phyloP scores from a whole-genome alignment of 2,113 vertebrate genomes.

The Menura novaehollandiae region DNA sequence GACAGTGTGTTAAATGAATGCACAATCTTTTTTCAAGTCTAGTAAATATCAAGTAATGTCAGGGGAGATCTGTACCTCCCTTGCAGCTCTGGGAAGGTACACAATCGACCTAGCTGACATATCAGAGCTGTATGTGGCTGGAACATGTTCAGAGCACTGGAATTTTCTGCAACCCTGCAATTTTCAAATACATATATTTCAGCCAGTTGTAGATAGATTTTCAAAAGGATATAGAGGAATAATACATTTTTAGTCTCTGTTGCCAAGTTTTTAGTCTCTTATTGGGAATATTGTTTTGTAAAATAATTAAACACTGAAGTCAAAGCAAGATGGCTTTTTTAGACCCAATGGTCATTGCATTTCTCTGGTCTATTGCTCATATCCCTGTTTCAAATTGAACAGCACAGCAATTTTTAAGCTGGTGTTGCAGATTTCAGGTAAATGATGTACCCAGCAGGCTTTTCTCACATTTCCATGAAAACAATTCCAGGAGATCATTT shows the following conservation, averaged over 20 bases:
- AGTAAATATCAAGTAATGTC: neutral
- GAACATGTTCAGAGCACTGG: neutral
- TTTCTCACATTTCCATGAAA: neutral
- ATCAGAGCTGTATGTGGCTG: neutral
- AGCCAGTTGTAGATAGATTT: neutral
- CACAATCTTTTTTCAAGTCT: neutral
- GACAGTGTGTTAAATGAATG: neutral
- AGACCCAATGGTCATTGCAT: neutral
- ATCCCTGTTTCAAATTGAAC: neutral
- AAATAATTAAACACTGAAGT: neutral
- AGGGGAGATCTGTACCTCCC: neutral
- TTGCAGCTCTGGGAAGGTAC: neutral
- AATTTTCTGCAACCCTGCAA: neutral
- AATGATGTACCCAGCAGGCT: neutral
- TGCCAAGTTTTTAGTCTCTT: conserved; percentile 9
- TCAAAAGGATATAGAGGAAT: neutral
- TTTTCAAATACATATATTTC: neutral
- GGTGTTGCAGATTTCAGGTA: neutral
- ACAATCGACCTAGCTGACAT: neutral
- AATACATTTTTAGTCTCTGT: neutral
- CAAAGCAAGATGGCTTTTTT: neutral
- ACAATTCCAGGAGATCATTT: neutral
- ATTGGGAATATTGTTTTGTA: neutral
- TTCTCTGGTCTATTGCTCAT: neutral
- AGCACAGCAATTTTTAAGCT: neutral